Percentiles rank a stretch among this genome's conserved stretches.
These are phyloP conservation scores for Oxygymnocypris stewartii DNA, from an alignment of 2,113 vertebrate genomes.

Conservation along the genomic window DNA sequence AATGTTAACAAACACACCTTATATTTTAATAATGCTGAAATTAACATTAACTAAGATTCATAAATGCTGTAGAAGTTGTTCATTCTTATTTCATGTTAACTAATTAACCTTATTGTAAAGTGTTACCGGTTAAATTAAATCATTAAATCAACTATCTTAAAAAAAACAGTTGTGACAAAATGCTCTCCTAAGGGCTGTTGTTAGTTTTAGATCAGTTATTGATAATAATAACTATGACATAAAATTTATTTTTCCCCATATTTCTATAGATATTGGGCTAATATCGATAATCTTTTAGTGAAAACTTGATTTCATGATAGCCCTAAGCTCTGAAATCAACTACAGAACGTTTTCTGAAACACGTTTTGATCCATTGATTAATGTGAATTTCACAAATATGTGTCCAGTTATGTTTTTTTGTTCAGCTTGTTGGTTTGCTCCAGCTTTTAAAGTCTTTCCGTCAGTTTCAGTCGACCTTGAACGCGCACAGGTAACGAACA, in stretches of 20 bases:
- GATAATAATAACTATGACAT: no score
- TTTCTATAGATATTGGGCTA: background rate
- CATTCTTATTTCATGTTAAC: no score
- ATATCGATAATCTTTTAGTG: background rate
- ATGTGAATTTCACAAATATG: background rate
- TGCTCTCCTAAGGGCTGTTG: no score
- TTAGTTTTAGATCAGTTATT: background rate
- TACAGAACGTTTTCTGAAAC: background rate
- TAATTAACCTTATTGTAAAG: no score
- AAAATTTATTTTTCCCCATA: background rate
- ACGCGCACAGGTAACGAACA: slow-evolving; percentile 47
- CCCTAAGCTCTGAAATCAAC: background rate
- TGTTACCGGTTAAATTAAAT: no score
- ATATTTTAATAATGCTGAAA: no score
- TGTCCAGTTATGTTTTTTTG: background rate
- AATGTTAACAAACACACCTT: no score
- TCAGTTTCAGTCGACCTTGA: slow-evolving; percentile 50
- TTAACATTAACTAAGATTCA: no score
- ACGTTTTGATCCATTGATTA: background rate
- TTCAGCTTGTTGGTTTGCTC: background rate
- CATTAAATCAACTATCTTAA: background rate
- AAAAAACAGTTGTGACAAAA: background rate
- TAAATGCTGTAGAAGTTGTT: no score
- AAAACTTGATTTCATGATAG: background rate
- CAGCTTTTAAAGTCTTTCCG: slow-evolving; percentile 7